Conservation (phyloP, 2,113 vertebrate species). For the Coptodon rendalli region DNA sequence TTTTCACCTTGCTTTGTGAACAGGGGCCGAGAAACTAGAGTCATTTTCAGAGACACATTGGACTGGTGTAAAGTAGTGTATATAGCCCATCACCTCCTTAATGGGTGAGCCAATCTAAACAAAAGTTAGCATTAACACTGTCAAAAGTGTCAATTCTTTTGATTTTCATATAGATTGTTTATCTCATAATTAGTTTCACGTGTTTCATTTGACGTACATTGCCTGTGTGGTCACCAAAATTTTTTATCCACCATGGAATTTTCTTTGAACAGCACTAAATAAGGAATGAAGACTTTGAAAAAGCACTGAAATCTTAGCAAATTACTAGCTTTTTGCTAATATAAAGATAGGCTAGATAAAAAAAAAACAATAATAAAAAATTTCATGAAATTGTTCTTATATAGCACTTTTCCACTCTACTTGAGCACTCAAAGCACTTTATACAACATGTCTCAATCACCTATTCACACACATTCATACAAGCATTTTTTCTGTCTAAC, state of each 20-base stretch:
- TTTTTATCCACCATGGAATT: neutral
- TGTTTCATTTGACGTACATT: neutral
- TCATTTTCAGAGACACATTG: neutral
- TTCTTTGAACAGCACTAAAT: neutral
- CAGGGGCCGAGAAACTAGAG: too few relatives aligned
- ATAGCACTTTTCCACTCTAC: neutral
- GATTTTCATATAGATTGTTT: neutral
- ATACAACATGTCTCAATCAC: neutral
- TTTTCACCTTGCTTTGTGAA: neutral
- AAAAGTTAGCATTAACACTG: neutral
- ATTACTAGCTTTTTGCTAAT: neutral
- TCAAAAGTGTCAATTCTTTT: neutral
- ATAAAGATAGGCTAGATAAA: neutral
- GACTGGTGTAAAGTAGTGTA: neutral
- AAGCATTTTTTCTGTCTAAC: neutral
- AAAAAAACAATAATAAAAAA: rapidly evolving
- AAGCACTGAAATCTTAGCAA: neutral
- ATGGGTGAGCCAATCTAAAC: neutral
- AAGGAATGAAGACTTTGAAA: neutral
- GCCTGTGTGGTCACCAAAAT: neutral
- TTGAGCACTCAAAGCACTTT: neutral
- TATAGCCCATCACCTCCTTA: neutral
- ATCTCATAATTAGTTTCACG: neutral
- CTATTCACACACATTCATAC: neutral
- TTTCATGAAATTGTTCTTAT: neutral